A percentile compares a stretch with the other conserved stretches of the same genome.
Evolutionary conservation across 2,888 invertebrate species (phyloP).

Genomic region (Lamellibrachia columna): DNA sequence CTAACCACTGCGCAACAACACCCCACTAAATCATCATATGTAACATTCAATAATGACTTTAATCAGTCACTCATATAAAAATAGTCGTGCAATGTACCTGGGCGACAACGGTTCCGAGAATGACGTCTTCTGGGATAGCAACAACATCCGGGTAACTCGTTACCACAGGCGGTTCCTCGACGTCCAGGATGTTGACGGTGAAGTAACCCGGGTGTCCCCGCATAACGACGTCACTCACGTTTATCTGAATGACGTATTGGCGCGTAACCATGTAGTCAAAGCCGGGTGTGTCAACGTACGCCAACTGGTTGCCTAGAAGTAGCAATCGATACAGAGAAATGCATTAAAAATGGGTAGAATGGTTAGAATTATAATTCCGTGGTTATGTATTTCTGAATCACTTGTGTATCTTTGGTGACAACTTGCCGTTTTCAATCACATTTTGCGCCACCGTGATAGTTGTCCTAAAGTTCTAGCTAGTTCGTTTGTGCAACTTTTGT

Average conservation of each 20-base stretch:
- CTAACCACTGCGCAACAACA: too few relatives aligned
- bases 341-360: background rate
- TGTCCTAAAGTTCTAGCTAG: too few relatives aligned
- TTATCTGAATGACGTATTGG: background rate
- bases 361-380: background rate
- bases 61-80: background rate
- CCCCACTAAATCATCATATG: too few relatives aligned
- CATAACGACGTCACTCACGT: background rate
- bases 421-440: background rate
- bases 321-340: background rate
- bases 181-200: background rate
- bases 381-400: background rate
- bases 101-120: background rate
- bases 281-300: background rate
- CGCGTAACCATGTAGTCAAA: background rate
- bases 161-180: background rate
- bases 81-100: background rate
- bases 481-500: too few relatives aligned
- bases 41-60: background rate
- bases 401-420: background rate
- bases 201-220: background rate
- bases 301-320: background rate
- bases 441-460: background rate
- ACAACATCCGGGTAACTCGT: background rate
- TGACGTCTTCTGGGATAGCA: background rate